Percentiles rank a stretch among this genome's conserved stretches.
Evolutionary conservation across 2,113 vertebrate species (phyloP).

Genomic region (Spea multiplicata): DNA sequence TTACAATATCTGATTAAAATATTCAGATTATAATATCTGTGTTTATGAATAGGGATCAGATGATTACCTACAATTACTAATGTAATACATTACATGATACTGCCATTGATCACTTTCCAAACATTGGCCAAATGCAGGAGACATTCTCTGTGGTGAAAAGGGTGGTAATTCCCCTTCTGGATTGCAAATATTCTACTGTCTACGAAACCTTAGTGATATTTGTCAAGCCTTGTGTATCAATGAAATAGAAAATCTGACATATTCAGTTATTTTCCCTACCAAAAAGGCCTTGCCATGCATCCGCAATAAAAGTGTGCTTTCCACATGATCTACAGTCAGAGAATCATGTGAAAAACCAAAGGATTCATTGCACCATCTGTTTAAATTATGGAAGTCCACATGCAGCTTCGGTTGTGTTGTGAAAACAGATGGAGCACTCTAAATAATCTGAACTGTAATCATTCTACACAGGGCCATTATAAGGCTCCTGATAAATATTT

Average conservation of each 20-base stretch:
- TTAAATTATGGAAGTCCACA: constrained; percentile 1
- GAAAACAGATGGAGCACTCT: background rate
- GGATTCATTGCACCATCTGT: background rate
- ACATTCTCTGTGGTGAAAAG: no score
- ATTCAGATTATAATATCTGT: no score
- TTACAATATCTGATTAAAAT: no score
- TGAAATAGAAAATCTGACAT: background rate
- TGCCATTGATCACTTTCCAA: no score
- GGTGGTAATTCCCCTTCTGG: no score
- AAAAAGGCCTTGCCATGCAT: constrained; percentile 6
- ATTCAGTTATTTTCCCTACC: background rate
- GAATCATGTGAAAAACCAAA: background rate
- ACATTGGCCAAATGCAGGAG: no score
- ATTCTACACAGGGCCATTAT: background rate
- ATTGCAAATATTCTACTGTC: no score
- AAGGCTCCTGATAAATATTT: background rate
- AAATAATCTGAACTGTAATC: background rate
- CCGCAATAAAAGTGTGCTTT: background rate
- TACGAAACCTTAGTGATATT: no score
- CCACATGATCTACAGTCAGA: background rate
- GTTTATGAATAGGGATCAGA: no score
- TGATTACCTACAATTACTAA: no score
- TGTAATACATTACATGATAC: no score
- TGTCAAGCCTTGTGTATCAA: background rate
- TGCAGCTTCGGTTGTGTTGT: constrained; percentile 31